These are phyloP conservation scores for Perizoma flavofasciatum DNA, from an alignment of 2,888 invertebrate genomes.

Conservation along the genomic window DNA sequence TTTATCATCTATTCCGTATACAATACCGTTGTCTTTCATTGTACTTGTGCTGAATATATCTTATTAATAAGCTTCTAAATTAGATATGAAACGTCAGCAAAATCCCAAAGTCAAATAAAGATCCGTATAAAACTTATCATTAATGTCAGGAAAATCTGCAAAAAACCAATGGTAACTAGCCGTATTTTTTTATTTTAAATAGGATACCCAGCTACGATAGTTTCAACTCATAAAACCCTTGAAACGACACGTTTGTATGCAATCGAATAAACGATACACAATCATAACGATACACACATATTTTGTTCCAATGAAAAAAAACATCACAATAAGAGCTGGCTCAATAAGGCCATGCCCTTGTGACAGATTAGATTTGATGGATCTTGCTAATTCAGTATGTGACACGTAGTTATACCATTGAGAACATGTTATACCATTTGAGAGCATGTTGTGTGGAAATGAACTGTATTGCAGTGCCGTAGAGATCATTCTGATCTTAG, in stretches of 20 bases:
- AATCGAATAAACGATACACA: no score
- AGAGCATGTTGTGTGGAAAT: neutral
- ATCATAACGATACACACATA: no score
- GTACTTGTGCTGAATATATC: no score
- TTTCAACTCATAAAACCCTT: no score
- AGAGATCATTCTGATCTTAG: neutral
- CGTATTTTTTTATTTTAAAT: no score
- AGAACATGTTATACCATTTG: neutral
- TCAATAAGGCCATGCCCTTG: slow-evolving; percentile 16
- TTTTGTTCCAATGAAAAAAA: neutral
- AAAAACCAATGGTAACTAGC: no score
- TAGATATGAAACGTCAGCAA: no score
- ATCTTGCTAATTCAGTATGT: slow-evolving; percentile 17
- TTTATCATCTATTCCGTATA: no score
- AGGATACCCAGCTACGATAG: no score
- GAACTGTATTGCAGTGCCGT: neutral
- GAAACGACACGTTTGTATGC: no score
- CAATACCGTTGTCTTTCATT: no score
- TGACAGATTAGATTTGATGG: slow-evolving; percentile 17
- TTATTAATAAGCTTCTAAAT: neutral
- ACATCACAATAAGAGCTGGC: neutral
- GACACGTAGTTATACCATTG: slow-evolving; percentile 2
- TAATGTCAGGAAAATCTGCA: no score
- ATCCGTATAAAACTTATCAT: slow-evolving; percentile 8
- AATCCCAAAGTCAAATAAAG: slow-evolving; percentile 16